Evolutionary conservation across 2,113 vertebrate genomes (phyloP).

Genomic region (Leuciscus idus): DNA sequence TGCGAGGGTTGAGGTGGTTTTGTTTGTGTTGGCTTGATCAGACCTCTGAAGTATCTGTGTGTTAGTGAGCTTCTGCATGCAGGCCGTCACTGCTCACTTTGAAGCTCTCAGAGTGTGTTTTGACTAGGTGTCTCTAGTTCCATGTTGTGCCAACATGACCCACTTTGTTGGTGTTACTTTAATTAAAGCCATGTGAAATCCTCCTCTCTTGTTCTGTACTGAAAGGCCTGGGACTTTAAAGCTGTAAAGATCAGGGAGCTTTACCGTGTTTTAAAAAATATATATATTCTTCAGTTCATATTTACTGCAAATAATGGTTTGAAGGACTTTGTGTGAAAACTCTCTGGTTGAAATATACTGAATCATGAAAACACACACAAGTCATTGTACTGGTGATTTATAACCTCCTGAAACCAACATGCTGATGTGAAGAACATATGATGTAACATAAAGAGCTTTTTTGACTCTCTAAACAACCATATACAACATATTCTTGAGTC

Average conservation of each 20-base stretch:
- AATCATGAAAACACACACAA: no score
- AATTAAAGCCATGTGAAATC: constrained; percentile 57
- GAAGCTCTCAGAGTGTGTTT: constrained; percentile 51
- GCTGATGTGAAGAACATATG: no score
- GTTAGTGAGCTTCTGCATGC: constrained; percentile 36
- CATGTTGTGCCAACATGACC: constrained; percentile 45
- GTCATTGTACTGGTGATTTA: no score
- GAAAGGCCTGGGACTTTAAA: constrained; percentile 45
- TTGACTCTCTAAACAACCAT: no score
- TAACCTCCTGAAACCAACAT: no score
- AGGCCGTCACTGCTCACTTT: constrained; percentile 48
- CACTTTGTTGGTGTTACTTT: constrained; percentile 59
- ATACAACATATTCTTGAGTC: no score
- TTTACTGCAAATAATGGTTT: neutral
- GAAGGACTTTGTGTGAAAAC: no score
- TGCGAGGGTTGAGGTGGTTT: constrained; percentile 3
- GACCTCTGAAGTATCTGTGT: constrained; percentile 42
- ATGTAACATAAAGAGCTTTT: no score
- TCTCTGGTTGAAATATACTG: no score
- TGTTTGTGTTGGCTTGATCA: constrained; percentile 45
- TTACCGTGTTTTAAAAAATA: neutral
- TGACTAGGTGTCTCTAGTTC: constrained; percentile 55
- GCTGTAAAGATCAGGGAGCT: constrained; percentile 45
- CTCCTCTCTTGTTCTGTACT: constrained; percentile 38
- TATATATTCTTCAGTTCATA: neutral